A percentile compares a stretch with the other conserved stretches of the same genome.
Conservation (phyloP, 2,888 invertebrate species). For the Conchocele bisecta region DNA sequence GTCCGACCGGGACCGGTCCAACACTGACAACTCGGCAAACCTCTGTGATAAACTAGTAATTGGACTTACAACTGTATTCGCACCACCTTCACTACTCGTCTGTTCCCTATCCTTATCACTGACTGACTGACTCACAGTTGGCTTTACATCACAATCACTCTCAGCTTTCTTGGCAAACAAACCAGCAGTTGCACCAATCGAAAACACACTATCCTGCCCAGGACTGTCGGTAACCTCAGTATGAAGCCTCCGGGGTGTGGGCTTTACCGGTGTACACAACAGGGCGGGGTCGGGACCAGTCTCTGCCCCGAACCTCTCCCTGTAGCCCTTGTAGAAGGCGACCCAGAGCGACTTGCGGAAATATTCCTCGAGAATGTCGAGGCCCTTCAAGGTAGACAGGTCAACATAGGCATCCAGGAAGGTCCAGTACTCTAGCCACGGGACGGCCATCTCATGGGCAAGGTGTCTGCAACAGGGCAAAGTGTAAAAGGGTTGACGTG, state of each 20-base stretch:
- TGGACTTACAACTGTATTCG: constrained; percentile 54
- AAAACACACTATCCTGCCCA: constrained; percentile 12
- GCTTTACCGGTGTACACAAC: constrained; percentile 14
- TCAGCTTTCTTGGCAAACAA: neutral
- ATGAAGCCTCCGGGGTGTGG: no score
- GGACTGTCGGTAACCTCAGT: neutral
- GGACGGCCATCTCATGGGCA: constrained; percentile 73
- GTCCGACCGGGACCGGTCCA: constrained; percentile 55
- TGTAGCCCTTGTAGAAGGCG: constrained; percentile 36
- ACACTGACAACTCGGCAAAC: constrained; percentile 56
- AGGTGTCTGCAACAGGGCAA: constrained; percentile 78
- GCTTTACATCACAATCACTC: neutral
- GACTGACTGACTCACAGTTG: neutral
- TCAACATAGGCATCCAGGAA: constrained; percentile 93
- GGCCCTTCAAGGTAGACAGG: constrained; percentile 89
- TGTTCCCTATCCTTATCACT: neutral
- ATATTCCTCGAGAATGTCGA: constrained; percentile 89
- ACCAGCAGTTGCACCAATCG: neutral
- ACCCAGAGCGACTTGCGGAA: constrained; percentile 83
- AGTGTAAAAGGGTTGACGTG: no score
- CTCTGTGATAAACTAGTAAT: constrained; percentile 55
- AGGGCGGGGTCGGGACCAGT: constrained; percentile 10
- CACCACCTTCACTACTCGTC: constrained; percentile 20
- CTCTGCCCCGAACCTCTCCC: constrained; percentile 36
- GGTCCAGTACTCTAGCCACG: constrained; percentile 97